Evolutionary conservation across 2,888 invertebrate species (phyloP), one percentile per base, ranked within the genome.

Genomic region (Metacarcinus magister): DNA sequence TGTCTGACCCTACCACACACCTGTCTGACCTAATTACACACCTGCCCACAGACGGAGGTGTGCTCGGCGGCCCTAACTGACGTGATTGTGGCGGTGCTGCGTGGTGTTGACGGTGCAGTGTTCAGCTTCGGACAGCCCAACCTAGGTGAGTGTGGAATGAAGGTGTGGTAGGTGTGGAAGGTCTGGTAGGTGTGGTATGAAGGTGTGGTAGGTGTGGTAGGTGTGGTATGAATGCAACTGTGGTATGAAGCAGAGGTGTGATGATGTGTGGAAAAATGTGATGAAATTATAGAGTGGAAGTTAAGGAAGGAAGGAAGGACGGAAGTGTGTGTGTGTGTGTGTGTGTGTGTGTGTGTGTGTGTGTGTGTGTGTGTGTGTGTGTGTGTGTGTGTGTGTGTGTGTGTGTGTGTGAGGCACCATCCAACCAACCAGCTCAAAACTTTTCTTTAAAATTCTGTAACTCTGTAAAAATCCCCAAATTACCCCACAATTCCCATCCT

Each of bases 1-100:
- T 54, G 7, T 13, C 54, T 54, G 13, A 54, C 54, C 7, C 54
- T 54, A 8, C 54, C 54, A 54, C 54, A 54, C 54, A 54, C 54
- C 54, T 54, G 54, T 54, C 54, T 54, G 13, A 54, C 54, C 54
- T 19, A 10, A 3, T 28, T 16, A 82, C 82, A 82, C 82, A 82
- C 82, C 28, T 32, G 8, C 32, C 10, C 82, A 32, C 82, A 82
- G 82, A 82, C 82, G 8, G 82, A 99, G 98, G 98, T 99, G 97
- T 99, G 99, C 97, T 98, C 99, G 97, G 98, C 98, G 97, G 99
- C 99, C 94, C 98, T 99, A 97, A 99, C 99, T 96, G 99, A 99
- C 97, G 99, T 99, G 97, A 99, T 99, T 97, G 99, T 99, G 97
- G 99, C 99, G 87, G 99, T 99, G 97, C 98, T 99, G 97, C 99